Evolutionary conservation across 2,888 invertebrate species (phyloP), one percentile per base, ranked within the genome.

Genomic region (Volucella inflata): DNA sequence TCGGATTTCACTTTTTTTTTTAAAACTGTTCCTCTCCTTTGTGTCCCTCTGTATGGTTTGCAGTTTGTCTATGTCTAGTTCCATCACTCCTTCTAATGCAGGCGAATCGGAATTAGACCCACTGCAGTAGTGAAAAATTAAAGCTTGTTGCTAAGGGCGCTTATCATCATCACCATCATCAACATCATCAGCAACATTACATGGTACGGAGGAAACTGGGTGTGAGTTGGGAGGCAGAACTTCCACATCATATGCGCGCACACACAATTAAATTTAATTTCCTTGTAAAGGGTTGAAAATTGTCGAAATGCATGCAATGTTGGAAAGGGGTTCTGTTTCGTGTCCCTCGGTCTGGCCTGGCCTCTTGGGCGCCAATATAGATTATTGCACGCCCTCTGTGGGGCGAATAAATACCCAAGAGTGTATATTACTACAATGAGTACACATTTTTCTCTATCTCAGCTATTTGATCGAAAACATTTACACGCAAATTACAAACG

Each of bases 91-190:
- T 14, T 3, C 10, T n/a, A 21, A 36, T 65, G 17, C 50, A 48
- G 36, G 30, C 57, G 12, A 21, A 21, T 21, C 21, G 21, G 40
- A 72, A 67, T 21, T 64, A 64, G 55, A 55, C 68, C 67, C 42
- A 59, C 48, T 71, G 50, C 38, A 55, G 17, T 62, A 48, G 53
- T 78, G 36, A 70, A 74, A 78, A 78, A 83, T 78, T 74, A 65
- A 74, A 79, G 79, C 84, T 84, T 84, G 84, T 84, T 84, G 79
- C 84, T 84, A 84, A 75, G 84, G 71, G 79, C 84, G 75, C 84
- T 84, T 75, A 79, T 71, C 79, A 53, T 75, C 55, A 40, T 57
- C 46, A 67, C 44, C 50, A 42, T 21, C 70, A 53, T 62, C 59
- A 42, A 44, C 12, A 38, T 12, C 60, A 21, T n/a, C n/a, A n/a